A percentile compares a stretch with the other conserved stretches of the same genome.
Evolutionary conservation across 2,888 invertebrate species (phyloP).

Genomic region (Caenorhabditis panamensis): DNA sequence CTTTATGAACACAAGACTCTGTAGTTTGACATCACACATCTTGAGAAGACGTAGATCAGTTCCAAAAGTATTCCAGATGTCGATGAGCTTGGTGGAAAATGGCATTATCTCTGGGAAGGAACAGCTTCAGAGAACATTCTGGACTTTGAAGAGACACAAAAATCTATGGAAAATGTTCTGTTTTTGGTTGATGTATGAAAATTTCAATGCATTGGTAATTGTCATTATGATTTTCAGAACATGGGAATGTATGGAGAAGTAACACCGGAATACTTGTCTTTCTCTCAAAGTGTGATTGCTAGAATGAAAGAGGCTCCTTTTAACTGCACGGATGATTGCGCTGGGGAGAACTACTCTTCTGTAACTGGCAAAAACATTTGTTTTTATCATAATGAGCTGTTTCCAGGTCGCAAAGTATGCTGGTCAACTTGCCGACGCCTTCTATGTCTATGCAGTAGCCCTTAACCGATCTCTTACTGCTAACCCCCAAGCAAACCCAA

Average conservation of each 20-base stretch:
- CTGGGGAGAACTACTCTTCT: slow-evolving; percentile 20
- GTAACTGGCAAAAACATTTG: too few species aligned
- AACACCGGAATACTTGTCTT: slow-evolving; percentile 56
- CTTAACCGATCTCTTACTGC: slow-evolving; percentile 50
- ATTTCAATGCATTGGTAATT: background rate
- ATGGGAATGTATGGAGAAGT: slow-evolving; percentile 56
- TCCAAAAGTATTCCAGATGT: slow-evolving; percentile 29
- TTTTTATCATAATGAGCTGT: too few species aligned
- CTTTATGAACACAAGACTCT: too few species aligned
- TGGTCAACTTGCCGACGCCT: slow-evolving; percentile 60
- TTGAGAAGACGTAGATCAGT: too few species aligned
- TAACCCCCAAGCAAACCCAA: slow-evolving; percentile 17
- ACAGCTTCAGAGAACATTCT: background rate
- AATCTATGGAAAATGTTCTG: slow-evolving; percentile 34
- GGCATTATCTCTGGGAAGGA: slow-evolving; percentile 55
- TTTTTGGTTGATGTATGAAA: slow-evolving; percentile 49
- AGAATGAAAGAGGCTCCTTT: slow-evolving; percentile 71
- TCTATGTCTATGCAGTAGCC: slow-evolving; percentile 60
- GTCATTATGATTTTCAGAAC: slow-evolving; percentile 26
- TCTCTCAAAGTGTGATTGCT: slow-evolving; percentile 67
- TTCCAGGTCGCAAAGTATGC: slow-evolving; percentile 56
- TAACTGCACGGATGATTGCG: slow-evolving; percentile 63
- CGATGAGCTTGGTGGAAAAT: slow-evolving; percentile 41
- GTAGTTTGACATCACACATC: too few species aligned
- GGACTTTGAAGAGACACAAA: slow-evolving; percentile 16